Percentiles rank a stretch among this genome's conserved stretches.
These are phyloP conservation scores for Bovichtus diacanthus DNA, from an alignment of 2,797 vertebrate species.

Conservation along the genomic window DNA sequence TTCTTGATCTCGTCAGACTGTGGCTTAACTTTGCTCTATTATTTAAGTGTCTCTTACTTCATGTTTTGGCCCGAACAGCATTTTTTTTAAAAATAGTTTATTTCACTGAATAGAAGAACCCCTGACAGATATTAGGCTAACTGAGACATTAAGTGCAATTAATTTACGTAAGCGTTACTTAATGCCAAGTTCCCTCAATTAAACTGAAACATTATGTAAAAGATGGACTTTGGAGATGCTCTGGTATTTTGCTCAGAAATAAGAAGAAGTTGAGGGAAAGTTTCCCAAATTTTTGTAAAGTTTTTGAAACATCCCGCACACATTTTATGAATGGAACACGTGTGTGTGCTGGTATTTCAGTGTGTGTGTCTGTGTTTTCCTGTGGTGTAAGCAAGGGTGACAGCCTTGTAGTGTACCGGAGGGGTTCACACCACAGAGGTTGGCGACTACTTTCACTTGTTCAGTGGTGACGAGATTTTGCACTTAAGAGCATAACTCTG, in stretches of 20 bases:
- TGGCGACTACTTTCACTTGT: constrained; percentile 54
- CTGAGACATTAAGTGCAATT: not conserved
- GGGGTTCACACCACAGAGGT: constrained; percentile 60
- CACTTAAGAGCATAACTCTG: constrained; percentile 62
- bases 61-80: not conserved
- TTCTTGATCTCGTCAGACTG: not conserved
- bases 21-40: not conserved
- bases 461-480: constrained; percentile 63
- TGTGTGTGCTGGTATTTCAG: constrained; percentile 14
- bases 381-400: constrained; percentile 34
- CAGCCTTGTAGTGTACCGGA: constrained; percentile 48
- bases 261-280: not conserved
- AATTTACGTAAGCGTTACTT: not conserved
- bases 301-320: not conserved
- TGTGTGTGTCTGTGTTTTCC: constrained; percentile 32
- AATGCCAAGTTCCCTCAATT: constrained; percentile 6
- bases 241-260: not conserved
- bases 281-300: not conserved
- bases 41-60: not conserved
- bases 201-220: not conserved
- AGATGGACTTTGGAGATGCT: not conserved
- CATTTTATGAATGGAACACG: constrained; percentile 15
- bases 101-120: not conserved
- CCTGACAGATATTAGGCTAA: not conserved
- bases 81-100: not conserved